A percentile compares a stretch with the other conserved stretches of the same genome.
These are phyloP conservation scores for Metallyticus violacea DNA, from an alignment of 2,888 invertebrate genomes.

Conservation along the genomic window DNA sequence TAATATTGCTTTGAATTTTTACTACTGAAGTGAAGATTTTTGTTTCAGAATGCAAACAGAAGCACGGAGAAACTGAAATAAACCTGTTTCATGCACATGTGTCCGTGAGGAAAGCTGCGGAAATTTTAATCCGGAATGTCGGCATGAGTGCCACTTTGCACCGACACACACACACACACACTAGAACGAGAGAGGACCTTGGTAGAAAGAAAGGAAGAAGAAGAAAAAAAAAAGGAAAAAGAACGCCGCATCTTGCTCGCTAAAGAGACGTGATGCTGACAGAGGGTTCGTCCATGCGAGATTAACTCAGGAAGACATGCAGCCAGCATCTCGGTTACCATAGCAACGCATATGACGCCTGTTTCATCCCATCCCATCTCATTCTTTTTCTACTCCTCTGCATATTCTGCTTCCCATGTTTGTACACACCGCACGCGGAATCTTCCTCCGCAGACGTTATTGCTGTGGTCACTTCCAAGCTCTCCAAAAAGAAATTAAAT, in stretches of 20 bases:
- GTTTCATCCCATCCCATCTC: not conserved
- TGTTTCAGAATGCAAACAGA: no score
- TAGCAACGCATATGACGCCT: conserved; percentile 3
- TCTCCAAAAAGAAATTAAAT: not conserved
- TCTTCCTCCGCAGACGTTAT: not conserved
- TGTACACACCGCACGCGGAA: no score
- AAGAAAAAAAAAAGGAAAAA: conserved; percentile 22
- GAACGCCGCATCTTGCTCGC: no score
- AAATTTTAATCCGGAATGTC: not conserved
- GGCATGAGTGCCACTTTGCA: not conserved
- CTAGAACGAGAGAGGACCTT: conserved; percentile 19
- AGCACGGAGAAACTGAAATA: not conserved
- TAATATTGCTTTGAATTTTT: no score
- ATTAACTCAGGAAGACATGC: conserved; percentile 16
- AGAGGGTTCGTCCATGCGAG: conserved; percentile 8
- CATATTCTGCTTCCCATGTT: not conserved
- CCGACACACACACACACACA: no score
- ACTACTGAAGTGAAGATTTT: no score
- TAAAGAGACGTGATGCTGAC: conserved; percentile 1
- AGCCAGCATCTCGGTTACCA: conserved; percentile 1
- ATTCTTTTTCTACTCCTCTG: not conserved
- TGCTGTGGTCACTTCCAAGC: not conserved
- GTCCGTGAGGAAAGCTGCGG: not conserved
- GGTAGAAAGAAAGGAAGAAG: conserved; percentile 6
- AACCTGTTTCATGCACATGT: not conserved